Evolutionary conservation across 2,888 invertebrate species (phyloP).

Genomic region (Digitonthophagus gazella): DNA sequence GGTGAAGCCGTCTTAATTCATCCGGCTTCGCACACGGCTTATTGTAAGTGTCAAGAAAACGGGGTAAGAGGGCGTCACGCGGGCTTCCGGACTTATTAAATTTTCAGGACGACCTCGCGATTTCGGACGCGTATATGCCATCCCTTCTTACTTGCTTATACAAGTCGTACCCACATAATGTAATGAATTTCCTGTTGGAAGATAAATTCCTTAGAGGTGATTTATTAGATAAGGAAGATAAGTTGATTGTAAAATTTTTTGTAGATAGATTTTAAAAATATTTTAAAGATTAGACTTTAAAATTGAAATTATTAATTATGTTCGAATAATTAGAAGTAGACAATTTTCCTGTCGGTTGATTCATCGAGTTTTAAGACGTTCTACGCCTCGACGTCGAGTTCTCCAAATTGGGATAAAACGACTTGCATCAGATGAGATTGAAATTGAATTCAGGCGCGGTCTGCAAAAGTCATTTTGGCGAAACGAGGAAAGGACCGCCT

Average conservation of each 20-base stretch:
- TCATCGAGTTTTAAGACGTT: neutral
- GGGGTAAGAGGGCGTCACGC: neutral
- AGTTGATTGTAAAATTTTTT: too few relatives aligned
- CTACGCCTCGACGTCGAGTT: neutral
- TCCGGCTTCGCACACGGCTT: neutral
- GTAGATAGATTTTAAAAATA: too few relatives aligned
- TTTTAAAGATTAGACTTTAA: too few relatives aligned
- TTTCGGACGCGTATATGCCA: neutral
- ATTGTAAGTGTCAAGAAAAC: neutral
- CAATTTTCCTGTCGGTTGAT: neutral
- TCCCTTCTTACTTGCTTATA: neutral
- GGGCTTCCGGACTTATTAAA: neutral
- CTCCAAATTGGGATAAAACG: conserved; percentile 22
- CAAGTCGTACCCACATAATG: neutral
- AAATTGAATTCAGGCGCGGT: conserved; percentile 40
- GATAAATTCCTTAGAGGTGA: too few relatives aligned
- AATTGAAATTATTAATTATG: too few relatives aligned
- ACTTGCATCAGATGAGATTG: conserved; percentile 38
- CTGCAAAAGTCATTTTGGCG: conserved; percentile 23
- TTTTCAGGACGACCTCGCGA: neutral
- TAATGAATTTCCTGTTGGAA: neutral
- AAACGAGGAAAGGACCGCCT: too few relatives aligned
- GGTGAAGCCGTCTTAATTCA: neutral
- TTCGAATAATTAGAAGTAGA: neutral
- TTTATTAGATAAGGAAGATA: too few relatives aligned